These are phyloP conservation scores for Masticophis lateralis DNA, from an alignment of 2,797 vertebrate species.

Conservation along the genomic window DNA sequence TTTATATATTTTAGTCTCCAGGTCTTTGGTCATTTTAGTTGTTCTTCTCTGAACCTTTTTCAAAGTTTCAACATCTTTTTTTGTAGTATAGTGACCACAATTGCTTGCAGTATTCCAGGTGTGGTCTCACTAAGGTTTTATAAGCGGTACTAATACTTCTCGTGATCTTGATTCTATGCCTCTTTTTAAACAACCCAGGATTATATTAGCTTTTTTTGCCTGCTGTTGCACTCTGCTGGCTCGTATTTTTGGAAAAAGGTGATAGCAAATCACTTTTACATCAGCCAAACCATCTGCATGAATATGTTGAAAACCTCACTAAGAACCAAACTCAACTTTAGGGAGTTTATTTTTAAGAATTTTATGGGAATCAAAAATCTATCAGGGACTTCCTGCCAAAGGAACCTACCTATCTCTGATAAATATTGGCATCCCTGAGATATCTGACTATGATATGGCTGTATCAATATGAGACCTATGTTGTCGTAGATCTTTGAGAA, in stretches of 20 bases:
- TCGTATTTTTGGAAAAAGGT: neutral
- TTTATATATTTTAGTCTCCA: too few relatives aligned
- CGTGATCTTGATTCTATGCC: too few relatives aligned
- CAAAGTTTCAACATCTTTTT: too few relatives aligned
- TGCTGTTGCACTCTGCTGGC: too few relatives aligned
- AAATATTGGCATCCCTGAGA: neutral
- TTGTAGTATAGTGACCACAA: too few relatives aligned
- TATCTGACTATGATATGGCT: neutral
- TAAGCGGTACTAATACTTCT: too few relatives aligned
- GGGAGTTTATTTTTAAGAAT: neutral
- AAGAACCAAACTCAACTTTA: neutral
- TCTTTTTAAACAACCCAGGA: too few relatives aligned
- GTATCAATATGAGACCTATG: neutral
- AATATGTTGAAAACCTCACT: neutral
- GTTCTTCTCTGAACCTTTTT: too few relatives aligned
- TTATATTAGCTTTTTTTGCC: too few relatives aligned
- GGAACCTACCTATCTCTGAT: neutral
- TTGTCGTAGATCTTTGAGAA: neutral
- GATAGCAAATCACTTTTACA: neutral
- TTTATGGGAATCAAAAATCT: neutral
- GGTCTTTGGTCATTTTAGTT: too few relatives aligned
- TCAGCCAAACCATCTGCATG: neutral
- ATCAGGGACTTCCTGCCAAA: neutral
- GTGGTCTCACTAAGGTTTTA: too few relatives aligned
- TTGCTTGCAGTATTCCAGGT: too few relatives aligned